phyloP scores from a whole-genome alignment of 2,113 vertebrate genomes.

The Synodontis membranacea region DNA sequence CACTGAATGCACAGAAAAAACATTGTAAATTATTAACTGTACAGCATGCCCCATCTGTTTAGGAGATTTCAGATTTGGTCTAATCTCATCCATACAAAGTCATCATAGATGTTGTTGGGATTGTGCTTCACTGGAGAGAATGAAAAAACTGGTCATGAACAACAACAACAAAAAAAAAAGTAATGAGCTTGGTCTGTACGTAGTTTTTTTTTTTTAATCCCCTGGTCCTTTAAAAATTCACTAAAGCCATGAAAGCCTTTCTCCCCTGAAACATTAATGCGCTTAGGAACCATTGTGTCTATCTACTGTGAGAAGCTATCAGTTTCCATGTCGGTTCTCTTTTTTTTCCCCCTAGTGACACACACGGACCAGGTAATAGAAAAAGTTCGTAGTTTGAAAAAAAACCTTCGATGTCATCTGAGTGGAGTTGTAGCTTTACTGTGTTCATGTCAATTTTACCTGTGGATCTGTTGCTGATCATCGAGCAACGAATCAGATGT shows the following conservation, averaged over 20 bases:
- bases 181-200: neutral
- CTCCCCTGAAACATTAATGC: constrained; percentile 43
- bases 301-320: constrained; percentile 26
- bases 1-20: neutral
- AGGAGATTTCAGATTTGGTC: neutral
- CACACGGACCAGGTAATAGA: neutral
- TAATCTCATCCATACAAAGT: neutral
- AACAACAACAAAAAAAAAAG: neutral
- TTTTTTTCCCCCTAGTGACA: neutral
- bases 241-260: constrained; percentile 19
- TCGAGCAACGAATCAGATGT: neutral
- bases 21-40: neutral
- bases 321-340: constrained; percentile 1
- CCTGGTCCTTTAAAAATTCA: constrained; percentile 36
- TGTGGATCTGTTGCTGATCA: neutral
- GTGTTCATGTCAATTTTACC: neutral
- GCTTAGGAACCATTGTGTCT: constrained; percentile 22
- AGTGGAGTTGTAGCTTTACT: neutral
- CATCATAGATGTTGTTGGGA: neutral
- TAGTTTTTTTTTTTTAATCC: neutral
- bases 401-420: neutral
- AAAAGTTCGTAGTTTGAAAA: neutral
- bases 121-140: neutral
- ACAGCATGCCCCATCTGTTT: neutral
- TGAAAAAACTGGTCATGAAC: neutral